A percentile compares a stretch with the other conserved stretches of the same genome.
These are phyloP conservation scores for Oligia strigilis DNA, from an alignment of 2,888 invertebrate species.

Conservation along the genomic window DNA sequence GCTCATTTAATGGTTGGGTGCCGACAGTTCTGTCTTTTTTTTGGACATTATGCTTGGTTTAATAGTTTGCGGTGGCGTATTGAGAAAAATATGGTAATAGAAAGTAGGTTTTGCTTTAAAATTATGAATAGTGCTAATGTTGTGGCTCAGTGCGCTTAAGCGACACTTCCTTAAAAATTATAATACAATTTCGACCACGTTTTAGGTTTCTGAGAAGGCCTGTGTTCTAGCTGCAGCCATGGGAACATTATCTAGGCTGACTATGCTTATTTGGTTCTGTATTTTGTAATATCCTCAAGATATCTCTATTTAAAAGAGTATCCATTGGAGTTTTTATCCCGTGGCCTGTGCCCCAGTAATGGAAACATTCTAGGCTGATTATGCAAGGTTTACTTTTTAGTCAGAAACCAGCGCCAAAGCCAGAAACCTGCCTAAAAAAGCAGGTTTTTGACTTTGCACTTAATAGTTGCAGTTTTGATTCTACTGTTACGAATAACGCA, in stretches of 20 bases:
- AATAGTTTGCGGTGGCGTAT: conserved; percentile 17
- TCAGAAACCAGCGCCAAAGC: too few species aligned
- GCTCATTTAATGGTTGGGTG: conserved; percentile 50
- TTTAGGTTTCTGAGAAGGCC: not conserved
- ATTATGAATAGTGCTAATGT: conserved; percentile 20
- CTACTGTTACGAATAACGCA: not conserved
- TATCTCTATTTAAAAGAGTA: too few species aligned
- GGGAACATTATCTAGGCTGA: too few species aligned
- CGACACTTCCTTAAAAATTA: conserved; percentile 8
- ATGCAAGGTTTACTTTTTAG: not conserved
- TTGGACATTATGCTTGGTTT: conserved; percentile 7
- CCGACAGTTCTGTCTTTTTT: conserved; percentile 25
- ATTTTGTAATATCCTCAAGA: too few species aligned
- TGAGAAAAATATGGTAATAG: conserved; percentile 26
- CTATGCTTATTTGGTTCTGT: too few species aligned
- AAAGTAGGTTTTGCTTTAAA: conserved; percentile 34
- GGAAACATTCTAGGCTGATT: not conserved
- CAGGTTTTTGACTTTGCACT: too few species aligned
- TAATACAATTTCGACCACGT: not conserved
- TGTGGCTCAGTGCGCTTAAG: conserved; percentile 3
- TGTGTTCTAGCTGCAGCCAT: too few species aligned
- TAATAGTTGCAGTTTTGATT: too few species aligned
- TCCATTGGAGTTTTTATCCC: too few species aligned
- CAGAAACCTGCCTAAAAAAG: too few species aligned
- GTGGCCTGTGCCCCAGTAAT: too few species aligned